Evolutionary conservation across 2,113 vertebrate species (phyloP), one percentile per base, ranked within the genome.

Genomic region (Stigmatopora nigra): DNA sequence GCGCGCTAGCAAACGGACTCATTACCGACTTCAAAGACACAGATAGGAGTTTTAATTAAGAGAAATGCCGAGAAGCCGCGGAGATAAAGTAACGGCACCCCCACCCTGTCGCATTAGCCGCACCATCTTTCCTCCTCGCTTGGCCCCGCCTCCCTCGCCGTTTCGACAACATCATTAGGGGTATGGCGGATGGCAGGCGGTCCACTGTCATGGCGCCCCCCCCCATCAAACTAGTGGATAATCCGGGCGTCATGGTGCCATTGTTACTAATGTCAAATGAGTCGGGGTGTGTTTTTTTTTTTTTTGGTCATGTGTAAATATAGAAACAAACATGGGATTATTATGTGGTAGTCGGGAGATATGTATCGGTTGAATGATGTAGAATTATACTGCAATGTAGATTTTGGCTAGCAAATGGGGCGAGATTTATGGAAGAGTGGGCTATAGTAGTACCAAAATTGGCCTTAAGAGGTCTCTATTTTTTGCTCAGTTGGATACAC

Each of bases 1-100:
- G 76, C 61, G 76, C 73, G 78, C 76, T 88, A 89, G 86, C 88
- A 88, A 90, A 89, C 84, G 79, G 86, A 87, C 84, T 91, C 88
- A 88, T 91, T 91, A 88, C 86, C 84, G 85, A 91, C 91, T 92
- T 91, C 91, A 92, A 92, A 92, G 90, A 85, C 83, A 86, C 85
- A 89, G 91, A 91, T 92, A 90, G 84, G 86, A 89, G 84, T 91
- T 92, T 91, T 91, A 92, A 91, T 91, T 91, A 92, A 92, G 87
- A 90, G 85, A 85, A 91, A 88, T 84, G 82, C 82, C 80, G 81
- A 78, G 55, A 76, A 84, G 80, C 80, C 62, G 65, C 77, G 76
- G 73, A 90, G 87, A 91, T 90, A 88, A 31, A 89, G 86, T 82
- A 80, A 79, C 78, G 65, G 14, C 59, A 59, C 71, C 63, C 63